phyloP scores from a whole-genome alignment of 1,140 invertebrate species.

The Aphelenchoides besseyi region DNA sequence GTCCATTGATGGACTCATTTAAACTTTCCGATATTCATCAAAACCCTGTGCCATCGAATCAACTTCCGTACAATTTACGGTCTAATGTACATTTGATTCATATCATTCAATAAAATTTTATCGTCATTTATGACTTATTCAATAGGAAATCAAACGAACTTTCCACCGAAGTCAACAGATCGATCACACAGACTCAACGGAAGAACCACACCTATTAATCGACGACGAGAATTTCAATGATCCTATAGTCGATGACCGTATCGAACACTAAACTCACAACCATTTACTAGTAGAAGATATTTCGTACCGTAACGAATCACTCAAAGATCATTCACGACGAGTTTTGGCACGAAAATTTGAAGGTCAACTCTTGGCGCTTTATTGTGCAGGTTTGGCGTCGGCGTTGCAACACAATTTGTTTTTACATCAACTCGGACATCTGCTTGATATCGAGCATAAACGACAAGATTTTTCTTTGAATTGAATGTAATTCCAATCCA shows the following conservation, averaged over 20 bases:
- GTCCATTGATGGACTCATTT: constrained; percentile 55
- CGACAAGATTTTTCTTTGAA: not conserved
- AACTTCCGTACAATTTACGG: not conserved
- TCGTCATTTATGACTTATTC: too few species aligned
- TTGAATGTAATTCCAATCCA: not conserved
- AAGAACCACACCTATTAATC: too few species aligned
- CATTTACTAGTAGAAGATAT: too few species aligned
- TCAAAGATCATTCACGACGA: not conserved
- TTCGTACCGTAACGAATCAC: too few species aligned
- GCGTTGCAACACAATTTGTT: not conserved
- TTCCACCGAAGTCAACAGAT: too few species aligned
- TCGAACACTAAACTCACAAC: too few species aligned
- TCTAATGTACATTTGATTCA: not conserved
- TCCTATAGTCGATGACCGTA: too few species aligned
- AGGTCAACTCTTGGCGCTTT: constrained; percentile 1
- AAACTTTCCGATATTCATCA: constrained; percentile 5
- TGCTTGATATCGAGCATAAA: not conserved
- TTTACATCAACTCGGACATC: not conserved
- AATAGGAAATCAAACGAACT: too few species aligned
- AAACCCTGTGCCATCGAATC: not conserved
- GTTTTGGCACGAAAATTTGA: not conserved
- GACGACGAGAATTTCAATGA: too few species aligned
- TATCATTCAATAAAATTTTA: not conserved
- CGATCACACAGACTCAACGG: too few species aligned
- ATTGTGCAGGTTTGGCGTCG: too few species aligned